Base-by-base conservation (phyloP, 2,888 invertebrate species). In the Troides aeacus region DNA sequence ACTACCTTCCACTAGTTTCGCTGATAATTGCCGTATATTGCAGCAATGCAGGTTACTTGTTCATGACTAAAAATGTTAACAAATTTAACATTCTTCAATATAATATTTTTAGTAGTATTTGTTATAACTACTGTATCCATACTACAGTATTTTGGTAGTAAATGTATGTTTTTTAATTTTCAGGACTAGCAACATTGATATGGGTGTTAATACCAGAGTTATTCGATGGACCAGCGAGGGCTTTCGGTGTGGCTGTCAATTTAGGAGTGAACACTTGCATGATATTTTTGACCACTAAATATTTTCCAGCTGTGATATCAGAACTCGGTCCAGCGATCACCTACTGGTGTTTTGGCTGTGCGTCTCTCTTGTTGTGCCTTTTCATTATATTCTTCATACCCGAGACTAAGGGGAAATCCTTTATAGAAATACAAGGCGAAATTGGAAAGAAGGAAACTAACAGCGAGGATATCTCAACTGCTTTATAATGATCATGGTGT, bases 371-470 rank as follows among this genome's bases (percentile, higher is more conserved):
- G 2, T 42, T 76, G 4, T 72, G 71, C 17, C 18, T 73, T 2
- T 77, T 77, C 39, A 70, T 77, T 18, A 23, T 68, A 1, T 62
- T 76, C n/a, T 75, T 71, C 24, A 64, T 78, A 18, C 80, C 79
- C 2, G 80, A 80, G 66, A 80, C 80, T 1, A 77, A 77, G 24
- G 77, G 78, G 1, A 78, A 75, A 62, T 70, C 72, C 23, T 77
- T 79, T 65, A 66, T 39, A 5, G 77, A 78, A 61, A 80, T 78
- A 36, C 80, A 78, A 67, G 57, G 57, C 21, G 64, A 46, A 36
- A 17, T 69, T 36, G n/a, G 50, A 0, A 58, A 24, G 21, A 64
- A 53, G 50, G 56, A 12, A 23, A 62, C 5, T 21, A 17, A 63
- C 46, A n/a, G 21, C 7, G 42, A 18, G 56, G 23, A 62, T n/a